These are phyloP conservation scores for Sinotaia quadrata DNA, from an alignment of 2,888 invertebrate species.

Conservation along the genomic window DNA sequence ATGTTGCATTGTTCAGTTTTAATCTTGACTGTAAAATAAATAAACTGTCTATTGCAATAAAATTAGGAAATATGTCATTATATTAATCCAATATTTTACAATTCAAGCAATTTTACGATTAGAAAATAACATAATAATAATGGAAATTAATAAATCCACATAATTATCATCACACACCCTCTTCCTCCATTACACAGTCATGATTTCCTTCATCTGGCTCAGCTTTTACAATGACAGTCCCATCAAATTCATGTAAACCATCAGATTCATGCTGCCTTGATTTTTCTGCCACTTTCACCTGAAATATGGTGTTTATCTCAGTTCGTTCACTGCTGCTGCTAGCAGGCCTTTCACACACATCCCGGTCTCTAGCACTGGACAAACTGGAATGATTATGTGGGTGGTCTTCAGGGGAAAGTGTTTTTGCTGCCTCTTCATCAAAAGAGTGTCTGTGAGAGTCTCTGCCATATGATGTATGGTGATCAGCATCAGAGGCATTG, in stretches of 20 bases:
- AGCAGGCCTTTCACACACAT: constrained; percentile 1
- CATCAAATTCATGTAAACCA: constrained; percentile 1
- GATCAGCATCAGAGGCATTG: constrained; percentile 7
- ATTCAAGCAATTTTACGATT: no score
- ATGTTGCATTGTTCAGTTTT: no score
- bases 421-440: constrained; percentile 2
- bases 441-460: constrained; percentile 12
- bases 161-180: constrained; percentile 5
- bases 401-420: constrained; percentile 1
- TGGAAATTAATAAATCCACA: no score
- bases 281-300: constrained; percentile 12
- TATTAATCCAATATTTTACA: no score
- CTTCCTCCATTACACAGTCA: not conserved
- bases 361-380: constrained; percentile 11
- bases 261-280: constrained; percentile 3
- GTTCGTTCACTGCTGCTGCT: constrained; percentile 7
- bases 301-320: constrained; percentile 2
- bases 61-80: no score
- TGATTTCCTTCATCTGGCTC: constrained; percentile 11
- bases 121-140: no score
- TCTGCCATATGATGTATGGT: constrained; percentile 16
- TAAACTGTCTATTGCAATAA: no score
- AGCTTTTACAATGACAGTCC: constrained; percentile 13
- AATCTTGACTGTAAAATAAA: no score
- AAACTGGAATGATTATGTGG: constrained; percentile 20